Conservation (phyloP, 1,140 invertebrate genomes). For the Mizuhopecten yessoensis region DNA sequence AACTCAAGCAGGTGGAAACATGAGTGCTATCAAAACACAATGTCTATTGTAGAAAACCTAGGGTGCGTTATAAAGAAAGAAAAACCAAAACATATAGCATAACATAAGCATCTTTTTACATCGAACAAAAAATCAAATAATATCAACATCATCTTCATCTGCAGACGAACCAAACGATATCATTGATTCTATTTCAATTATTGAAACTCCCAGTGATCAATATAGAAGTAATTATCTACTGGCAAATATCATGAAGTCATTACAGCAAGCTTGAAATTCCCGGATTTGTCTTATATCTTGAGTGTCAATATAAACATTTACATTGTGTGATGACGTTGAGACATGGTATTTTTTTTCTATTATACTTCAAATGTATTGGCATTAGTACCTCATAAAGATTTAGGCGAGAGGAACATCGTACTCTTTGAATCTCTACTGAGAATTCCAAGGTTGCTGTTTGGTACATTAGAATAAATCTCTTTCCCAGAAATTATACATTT, state of each 20-base stretch:
- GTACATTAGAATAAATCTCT: not conserved
- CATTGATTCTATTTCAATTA: not conserved
- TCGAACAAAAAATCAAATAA: conserved; percentile 22
- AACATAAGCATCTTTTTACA: conserved; percentile 8
- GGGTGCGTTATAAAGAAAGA: conserved; percentile 25
- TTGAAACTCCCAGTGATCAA: not conserved
- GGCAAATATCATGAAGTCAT: not conserved
- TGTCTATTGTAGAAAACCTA: conserved; percentile 38
- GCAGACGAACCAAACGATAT: not conserved
- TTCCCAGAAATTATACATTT: not conserved
- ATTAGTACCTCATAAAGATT: too few relatives aligned
- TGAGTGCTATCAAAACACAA: not conserved
- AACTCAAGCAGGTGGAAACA: conserved; percentile 22
- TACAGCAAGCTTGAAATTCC: conserved; percentile 25
- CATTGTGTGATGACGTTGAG: too few relatives aligned
- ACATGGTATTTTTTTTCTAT: not conserved
- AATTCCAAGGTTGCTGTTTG: conserved; percentile 19
- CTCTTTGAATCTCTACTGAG: not conserved
- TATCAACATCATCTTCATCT: not conserved
- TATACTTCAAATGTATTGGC: not conserved
- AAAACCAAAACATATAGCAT: conserved; percentile 32
- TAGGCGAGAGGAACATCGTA: too few relatives aligned
- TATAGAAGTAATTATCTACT: not conserved
- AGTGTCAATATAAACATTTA: not conserved
- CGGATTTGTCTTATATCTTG: not conserved